Conservation (phyloP, 2,113 vertebrate genomes). For the Callocephalon fimbriatum region DNA sequence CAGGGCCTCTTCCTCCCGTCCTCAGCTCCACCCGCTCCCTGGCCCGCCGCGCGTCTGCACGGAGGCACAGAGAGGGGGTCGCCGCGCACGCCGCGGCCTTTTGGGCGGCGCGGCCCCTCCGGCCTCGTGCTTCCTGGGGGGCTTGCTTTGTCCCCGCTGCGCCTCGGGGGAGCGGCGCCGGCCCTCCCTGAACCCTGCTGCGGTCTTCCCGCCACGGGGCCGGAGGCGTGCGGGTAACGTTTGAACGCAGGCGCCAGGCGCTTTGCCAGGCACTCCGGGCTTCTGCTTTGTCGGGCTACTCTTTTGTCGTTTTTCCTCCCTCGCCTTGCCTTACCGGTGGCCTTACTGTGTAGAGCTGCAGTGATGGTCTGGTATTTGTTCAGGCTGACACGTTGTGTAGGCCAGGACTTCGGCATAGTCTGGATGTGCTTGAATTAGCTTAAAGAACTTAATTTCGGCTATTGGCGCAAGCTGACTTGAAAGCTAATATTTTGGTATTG, state of each 20-base stretch:
- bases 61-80: rapidly evolving
- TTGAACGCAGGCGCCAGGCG: neutral
- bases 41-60: too few species aligned
- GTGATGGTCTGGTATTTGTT: neutral
- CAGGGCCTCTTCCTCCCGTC: neutral
- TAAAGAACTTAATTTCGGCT: neutral
- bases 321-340: neutral
- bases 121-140: rapidly evolving
- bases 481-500: neutral
- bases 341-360: neutral
- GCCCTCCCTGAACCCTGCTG: neutral
- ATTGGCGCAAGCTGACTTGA: rapidly evolving
- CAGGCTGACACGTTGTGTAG: neutral
- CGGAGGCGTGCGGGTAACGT: neutral
- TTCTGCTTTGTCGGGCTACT: neutral
- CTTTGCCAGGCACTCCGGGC: neutral
- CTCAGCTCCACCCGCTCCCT: rapidly evolving
- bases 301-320: neutral
- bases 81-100: neutral
- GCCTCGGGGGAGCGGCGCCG: neutral
- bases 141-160: rapidly evolving
- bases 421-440: rapidly evolving
- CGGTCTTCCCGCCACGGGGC: neutral
- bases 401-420: rapidly evolving
- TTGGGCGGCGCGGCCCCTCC: rapidly evolving